Evolutionary conservation across 2,113 vertebrate genomes (phyloP).

Genomic region (Thinocorus orbignyianus): DNA sequence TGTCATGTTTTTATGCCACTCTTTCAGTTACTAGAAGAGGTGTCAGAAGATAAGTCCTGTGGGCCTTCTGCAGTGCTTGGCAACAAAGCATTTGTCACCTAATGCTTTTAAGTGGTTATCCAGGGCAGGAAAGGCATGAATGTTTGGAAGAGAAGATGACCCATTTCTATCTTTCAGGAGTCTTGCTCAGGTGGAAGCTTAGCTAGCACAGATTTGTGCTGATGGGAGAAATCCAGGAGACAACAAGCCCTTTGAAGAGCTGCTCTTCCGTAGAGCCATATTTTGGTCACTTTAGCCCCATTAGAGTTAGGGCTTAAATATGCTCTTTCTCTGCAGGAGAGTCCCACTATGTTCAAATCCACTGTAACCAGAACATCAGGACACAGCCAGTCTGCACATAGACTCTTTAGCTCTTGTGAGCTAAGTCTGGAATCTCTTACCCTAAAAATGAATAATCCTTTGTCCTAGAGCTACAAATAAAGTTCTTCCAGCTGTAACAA

Average conservation of each 20-base stretch:
- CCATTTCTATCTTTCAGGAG: not conserved
- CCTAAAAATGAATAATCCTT: not conserved
- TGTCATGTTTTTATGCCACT: not conserved
- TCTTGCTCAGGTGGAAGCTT: not conserved
- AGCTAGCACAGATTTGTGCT: not conserved
- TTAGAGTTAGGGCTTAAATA: not conserved
- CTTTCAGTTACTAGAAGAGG: not conserved
- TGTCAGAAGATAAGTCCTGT: not conserved
- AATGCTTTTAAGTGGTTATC: conserved; percentile 7
- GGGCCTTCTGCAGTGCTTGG: not conserved
- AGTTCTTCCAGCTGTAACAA: not conserved
- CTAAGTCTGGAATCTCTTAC: not conserved
- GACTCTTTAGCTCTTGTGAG: not conserved
- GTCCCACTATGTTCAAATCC: not conserved
- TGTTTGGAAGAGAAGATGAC: not conserved
- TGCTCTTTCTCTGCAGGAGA: not conserved
- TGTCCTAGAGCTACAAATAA: not conserved
- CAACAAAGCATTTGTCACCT: conserved; percentile 9
- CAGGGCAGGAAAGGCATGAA: not conserved
- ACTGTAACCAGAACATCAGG: fast-evolving
- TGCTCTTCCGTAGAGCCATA: not conserved
- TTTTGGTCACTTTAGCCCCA: not conserved
- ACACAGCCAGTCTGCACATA: fast-evolving
- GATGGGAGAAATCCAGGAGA: not conserved
- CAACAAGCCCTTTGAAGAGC: not conserved